Evolutionary conservation across 2,797 vertebrate genomes (phyloP), one percentile per base, ranked within the genome.

Genomic region (Cottoperca gobio): DNA sequence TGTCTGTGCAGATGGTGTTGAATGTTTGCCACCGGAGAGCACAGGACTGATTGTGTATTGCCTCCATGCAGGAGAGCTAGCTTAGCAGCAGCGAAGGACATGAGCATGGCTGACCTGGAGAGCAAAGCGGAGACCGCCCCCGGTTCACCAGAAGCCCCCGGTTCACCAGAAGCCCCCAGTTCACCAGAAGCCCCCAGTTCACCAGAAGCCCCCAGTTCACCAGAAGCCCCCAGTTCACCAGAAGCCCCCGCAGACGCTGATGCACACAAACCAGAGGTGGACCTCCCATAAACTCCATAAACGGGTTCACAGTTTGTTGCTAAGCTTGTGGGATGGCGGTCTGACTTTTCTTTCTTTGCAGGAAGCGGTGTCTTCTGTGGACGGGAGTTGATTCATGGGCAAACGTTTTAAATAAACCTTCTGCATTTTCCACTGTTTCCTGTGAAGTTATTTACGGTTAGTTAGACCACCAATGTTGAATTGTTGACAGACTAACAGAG

Each of bases 231-330:
- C n/a, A n/a, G n/a, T n/a, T n/a, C n/a, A n/a, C n/a, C n/a, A n/a
- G n/a, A n/a, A n/a, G n/a, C n/a, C n/a, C n/a, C n/a, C n/a, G n/a
- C n/a, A n/a, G n/a, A n/a, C n/a, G n/a, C n/a, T n/a, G n/a, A n/a
- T n/a, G n/a, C n/a, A n/a, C n/a, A 86, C n/a, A 81, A 89, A 31
- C 67, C 84, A 24, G 88, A 95, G 91, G 93, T 94, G 75, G 23
- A 33, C 40, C 46, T 60, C 39, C 12, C 45, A 31, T 8, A 67
- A 17, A 5, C 21, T 28, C n/a, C 14, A 24, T 28, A 26, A 63
- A 60, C 74, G 49, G 5, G 11, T 48, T 72, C 23, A 21, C 4
- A 13, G 6, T 48, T 60, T 62, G 33, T 65, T 40, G 2, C 7
- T 40, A 23, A 26, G 8, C 28, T 60, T 79, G 42, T 49, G 72